Conservation (phyloP, 2,888 invertebrate species). For the Dicroscelio sp. region DNA sequence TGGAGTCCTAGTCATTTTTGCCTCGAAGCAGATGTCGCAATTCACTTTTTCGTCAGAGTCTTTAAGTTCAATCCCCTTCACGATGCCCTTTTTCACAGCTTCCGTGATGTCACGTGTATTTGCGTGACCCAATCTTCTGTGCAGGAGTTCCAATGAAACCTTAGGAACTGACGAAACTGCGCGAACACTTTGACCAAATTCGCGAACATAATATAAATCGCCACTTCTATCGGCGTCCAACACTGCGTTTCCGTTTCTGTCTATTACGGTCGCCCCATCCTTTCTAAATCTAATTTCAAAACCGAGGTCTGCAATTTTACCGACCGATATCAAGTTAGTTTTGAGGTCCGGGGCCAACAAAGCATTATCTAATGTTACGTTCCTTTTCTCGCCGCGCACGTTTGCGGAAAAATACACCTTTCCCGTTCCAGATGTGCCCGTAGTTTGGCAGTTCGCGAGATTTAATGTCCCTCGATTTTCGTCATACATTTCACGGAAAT, state of each 20-base stretch:
- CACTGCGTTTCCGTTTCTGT: conserved; percentile 9
- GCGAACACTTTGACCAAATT: conserved; percentile 14
- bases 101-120: conserved; percentile 58
- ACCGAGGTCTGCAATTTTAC: conserved; percentile 35
- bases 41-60: background rate
- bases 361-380: background rate
- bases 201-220: conserved; percentile 34
- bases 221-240: conserved; percentile 14
- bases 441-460: conserved; percentile 30
- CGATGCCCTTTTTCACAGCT: conserved; percentile 20
- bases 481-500: background rate
- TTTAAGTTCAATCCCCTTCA: conserved; percentile 50
- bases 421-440: conserved; percentile 25
- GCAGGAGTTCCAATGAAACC: conserved; percentile 19
- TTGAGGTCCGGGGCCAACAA: background rate
- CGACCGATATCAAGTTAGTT: conserved; percentile 48
- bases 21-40: conserved; percentile 37
- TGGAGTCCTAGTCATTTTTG: conserved; percentile 59
- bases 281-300: conserved; percentile 31
- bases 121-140: conserved; percentile 60
- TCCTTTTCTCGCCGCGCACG: conserved; percentile 1
- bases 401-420: conserved; percentile 28
- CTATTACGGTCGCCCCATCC: background rate
- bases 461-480: background rate
- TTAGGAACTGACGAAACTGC: background rate